Base-by-base conservation (phyloP, 1,140 invertebrate species). In the Solenopsis fugax region DNA sequence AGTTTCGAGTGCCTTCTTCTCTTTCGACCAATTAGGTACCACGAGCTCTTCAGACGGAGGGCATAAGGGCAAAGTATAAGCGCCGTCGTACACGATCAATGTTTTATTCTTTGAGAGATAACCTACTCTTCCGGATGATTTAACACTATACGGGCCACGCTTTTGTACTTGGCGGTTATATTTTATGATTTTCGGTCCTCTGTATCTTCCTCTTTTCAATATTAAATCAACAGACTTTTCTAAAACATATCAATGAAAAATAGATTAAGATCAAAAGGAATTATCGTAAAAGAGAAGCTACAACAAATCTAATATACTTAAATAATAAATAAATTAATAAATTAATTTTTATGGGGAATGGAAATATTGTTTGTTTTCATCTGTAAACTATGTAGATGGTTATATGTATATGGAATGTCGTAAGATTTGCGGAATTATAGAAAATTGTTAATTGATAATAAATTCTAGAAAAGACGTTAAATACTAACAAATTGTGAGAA, bases 1-100 rank as follows among this genome's bases (percentile, higher is more conserved):
- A 41, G 41, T 41, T 88, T 90, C 87, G 77, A 91, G 89, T 69
- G 71, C 86, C 85, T 90, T 90, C 77, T 90, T 90, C 87, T 72
- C 87, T 91, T 86, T 88, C 87, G 67, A 78, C 60, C 89, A 90
- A 90, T 91, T 90, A 88, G 87, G 71, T 90, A 67, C 50, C 21
- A 45, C 81, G 71, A 85, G 72, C 82, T 86, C 90, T 88, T 37
- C 10, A 84, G 77, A 60, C 75, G 88, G 84, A 78, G 85, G 78
- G 78, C 50, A 60, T 48, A 86, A 72, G 76, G 29, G 62, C 56
- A 45, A 21, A 45, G 37, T 75, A 56, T 54, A 62, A 84, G 45
- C 52, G 67, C 45, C 41, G 13, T 75, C 12, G 65, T 73, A 84
- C 56, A 58, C 78, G 71, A 90, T 89, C 86, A 86, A 89, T 76